A percentile compares a stretch with the other conserved stretches of the same genome.
phyloP scores from a whole-genome alignment of 2,888 invertebrate genomes.

The Amphimallon solstitiale region DNA sequence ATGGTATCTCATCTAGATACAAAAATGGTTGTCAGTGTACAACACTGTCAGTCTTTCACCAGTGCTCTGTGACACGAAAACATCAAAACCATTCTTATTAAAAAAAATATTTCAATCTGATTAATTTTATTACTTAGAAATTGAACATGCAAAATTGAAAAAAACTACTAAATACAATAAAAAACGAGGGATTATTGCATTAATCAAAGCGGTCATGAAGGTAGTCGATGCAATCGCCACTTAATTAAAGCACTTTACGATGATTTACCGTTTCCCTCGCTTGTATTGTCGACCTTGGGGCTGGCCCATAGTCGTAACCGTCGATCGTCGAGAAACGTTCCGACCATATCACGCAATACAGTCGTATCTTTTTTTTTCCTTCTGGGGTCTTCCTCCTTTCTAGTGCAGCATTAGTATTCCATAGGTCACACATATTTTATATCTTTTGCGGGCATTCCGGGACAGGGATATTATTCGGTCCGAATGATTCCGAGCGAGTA shows the following conservation, averaged over 20 bases:
- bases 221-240: conserved; percentile 14
- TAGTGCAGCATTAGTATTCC: conserved; percentile 56
- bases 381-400: neutral
- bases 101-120: too few relatives aligned
- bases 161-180: too few relatives aligned
- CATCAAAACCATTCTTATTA: too few relatives aligned
- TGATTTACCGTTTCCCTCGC: conserved; percentile 31
- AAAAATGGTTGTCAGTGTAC: too few relatives aligned
- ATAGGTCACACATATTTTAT: conserved; percentile 60
- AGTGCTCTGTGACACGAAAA: too few relatives aligned
- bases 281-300: neutral
- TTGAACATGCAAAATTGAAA: too few relatives aligned
- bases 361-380: conserved; percentile 9
- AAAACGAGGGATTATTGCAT: too few relatives aligned
- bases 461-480: conserved; percentile 59
- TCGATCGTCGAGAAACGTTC: conserved; percentile 21
- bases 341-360: conserved; percentile 28
- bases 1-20: too few relatives aligned
- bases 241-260: conserved; percentile 30
- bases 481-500: conserved; percentile 58
- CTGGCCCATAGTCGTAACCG: conserved; percentile 5
- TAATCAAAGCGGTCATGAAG: neutral
- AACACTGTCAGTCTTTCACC: too few relatives aligned
- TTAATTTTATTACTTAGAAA: too few relatives aligned
- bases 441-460: conserved; percentile 60